These are phyloP conservation scores for Hecatera dysodea DNA, from an alignment of 2,888 invertebrate species.

Conservation along the genomic window DNA sequence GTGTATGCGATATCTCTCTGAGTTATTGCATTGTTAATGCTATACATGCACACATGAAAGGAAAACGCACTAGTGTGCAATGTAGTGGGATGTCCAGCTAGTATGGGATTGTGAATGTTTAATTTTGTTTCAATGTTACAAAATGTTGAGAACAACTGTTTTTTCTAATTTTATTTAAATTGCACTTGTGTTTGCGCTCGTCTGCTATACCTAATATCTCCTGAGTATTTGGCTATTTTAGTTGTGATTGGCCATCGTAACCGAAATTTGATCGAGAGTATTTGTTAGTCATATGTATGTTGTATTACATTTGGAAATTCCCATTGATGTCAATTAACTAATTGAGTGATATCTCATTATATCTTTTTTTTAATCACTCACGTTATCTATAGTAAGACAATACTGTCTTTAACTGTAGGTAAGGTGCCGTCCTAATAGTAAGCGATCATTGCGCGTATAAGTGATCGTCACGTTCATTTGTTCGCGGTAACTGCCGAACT, in stretches of 20 bases:
- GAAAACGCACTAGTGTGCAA: slow-evolving; percentile 5
- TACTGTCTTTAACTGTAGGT: slow-evolving; percentile 1
- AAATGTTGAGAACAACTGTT: neutral
- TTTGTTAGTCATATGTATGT: no score
- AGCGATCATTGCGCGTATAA: no score
- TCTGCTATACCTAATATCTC: neutral
- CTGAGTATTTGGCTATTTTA: no score
- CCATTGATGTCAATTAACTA: neutral
- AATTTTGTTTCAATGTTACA: neutral
- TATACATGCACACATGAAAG: slow-evolving; percentile 45
- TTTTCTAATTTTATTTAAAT: neutral
- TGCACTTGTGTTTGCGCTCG: neutral
- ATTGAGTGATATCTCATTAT: neutral
- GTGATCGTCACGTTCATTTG: no score
- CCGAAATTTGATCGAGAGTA: no score
- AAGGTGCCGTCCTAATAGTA: no score
- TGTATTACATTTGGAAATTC: slow-evolving; percentile 9
- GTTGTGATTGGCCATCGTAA: no score
- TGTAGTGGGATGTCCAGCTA: neutral
- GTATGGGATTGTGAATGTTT: neutral
- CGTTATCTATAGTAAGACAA: neutral
- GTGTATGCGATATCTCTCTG: slow-evolving; percentile 84
- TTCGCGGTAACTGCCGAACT: neutral
- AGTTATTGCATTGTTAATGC: slow-evolving; percentile 79
- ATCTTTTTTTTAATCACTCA: neutral